Base-by-base conservation (phyloP, 2,797 vertebrate species). In the Phalloptychus januarius region DNA sequence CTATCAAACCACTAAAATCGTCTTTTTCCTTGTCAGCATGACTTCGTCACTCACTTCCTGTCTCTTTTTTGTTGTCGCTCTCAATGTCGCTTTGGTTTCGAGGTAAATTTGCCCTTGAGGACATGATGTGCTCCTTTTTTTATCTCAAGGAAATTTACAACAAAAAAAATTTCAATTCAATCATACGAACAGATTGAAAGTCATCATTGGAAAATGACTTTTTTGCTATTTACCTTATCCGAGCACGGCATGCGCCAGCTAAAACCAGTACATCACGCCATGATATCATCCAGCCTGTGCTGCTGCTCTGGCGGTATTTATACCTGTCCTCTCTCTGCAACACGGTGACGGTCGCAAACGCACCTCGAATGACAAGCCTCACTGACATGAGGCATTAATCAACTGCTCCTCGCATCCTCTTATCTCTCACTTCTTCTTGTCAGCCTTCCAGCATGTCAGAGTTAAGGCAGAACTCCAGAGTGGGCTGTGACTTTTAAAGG, bases 371-470 rank as follows among this genome's bases (percentile, higher is more conserved):
- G 84, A 88, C 80, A 72, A 81, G 79, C 71, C 23, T 48, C 7
- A 2, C n/a, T 73, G 72, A 71, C 83, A 58, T 8, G 5, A 63
- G 76, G 79, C 88, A 81, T 90, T 85, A 87, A 89, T 89, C 90
- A 85, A 40, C 85, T 5, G 33, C 71, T 10, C 70, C 77, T 76
- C n/a, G 11, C 71, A 23, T 44, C 72, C 77, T 75, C 81, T 86
- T 80, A 81, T 86, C 78, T 82, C 48, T 69, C 36, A 73, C 75
- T 76, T 65, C 84, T 42, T 77, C 12, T 2, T 36, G 80, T 85
- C 67, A 44, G 72, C 77, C 74, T 56, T 82, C 74, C 85, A 45
- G 42, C 77, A 0, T 20, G 25, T 45, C 18, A 23, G 28, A 45
- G 54, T 12, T 1, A 36, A 48, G 52, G 71, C 2, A 4, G 75